Evolutionary conservation across 2,797 vertebrate species (phyloP).

Genomic region (Spondyliosoma cantharus): DNA sequence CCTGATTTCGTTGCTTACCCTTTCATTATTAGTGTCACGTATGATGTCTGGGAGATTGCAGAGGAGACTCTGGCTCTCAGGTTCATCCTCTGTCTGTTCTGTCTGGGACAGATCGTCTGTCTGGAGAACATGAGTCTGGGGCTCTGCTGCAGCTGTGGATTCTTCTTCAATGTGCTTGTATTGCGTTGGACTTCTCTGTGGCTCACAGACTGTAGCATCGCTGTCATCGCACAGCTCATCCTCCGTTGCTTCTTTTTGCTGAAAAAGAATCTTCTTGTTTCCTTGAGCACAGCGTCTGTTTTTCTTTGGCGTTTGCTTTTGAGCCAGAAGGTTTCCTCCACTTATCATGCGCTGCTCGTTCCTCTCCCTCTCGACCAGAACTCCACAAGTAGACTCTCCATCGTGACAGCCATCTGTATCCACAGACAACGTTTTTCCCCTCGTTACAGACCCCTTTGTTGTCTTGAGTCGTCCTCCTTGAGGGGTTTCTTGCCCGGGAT

Average conservation of each 20-base stretch:
- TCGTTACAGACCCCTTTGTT: fast-evolving
- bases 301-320: neutral
- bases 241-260: neutral
- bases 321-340: fast-evolving
- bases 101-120: neutral
- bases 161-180: neutral
- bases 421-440: neutral
- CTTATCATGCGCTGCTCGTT: neutral
- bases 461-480: fast-evolving
- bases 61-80: constrained; percentile 11
- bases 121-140: neutral
- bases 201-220: neutral
- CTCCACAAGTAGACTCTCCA: neutral
- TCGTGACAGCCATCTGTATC: neutral
- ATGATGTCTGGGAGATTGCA: neutral
- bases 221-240: neutral
- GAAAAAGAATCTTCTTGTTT: neutral
- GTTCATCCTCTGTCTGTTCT: neutral
- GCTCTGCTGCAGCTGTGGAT: neutral
- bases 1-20: neutral
- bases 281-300: neutral
- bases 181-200: neutral
- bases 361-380: neutral
- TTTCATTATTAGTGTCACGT: neutral
- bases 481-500: neutral